phyloP scores from a whole-genome alignment of 2,888 invertebrate genomes.

The Drosophila lutescens region DNA sequence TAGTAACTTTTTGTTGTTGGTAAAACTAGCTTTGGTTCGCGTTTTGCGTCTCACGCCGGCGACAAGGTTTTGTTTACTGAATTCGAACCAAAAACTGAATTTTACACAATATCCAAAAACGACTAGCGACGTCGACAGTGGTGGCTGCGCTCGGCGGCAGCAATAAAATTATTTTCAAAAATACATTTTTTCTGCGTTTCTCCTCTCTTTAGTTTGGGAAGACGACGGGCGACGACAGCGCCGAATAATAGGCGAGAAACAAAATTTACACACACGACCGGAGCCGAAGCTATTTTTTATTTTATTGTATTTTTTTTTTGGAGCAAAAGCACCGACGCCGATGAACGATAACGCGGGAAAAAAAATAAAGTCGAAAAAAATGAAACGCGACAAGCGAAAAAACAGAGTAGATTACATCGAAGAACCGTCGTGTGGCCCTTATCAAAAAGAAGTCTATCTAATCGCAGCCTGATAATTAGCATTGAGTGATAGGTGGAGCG shows the following conservation, averaged over 20 bases:
- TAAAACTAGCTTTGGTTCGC: conserved; percentile 33
- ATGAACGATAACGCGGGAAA: conserved; percentile 32
- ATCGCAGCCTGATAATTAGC: conserved; percentile 51
- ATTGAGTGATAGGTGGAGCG: conserved; percentile 37
- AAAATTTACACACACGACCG: conserved; percentile 41
- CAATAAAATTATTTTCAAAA: conserved; percentile 73
- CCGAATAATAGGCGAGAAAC: conserved; percentile 42
- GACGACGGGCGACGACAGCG: conserved; percentile 21
- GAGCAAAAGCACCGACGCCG: conserved; percentile 21
- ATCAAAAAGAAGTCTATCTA: conserved; percentile 38
- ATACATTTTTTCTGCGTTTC: conserved; percentile 54
- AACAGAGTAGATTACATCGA: conserved; percentile 36
- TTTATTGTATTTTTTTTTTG: conserved; percentile 25
- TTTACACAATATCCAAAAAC: conserved; percentile 71
- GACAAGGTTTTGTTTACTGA: conserved; percentile 83
- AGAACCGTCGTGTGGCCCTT: conserved; percentile 20
- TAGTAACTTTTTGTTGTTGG: conserved; percentile 26
- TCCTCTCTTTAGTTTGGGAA: conserved; percentile 44
- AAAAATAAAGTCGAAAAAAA: conserved; percentile 2
- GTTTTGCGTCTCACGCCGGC: conserved; percentile 77
- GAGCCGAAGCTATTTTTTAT: conserved; percentile 33
- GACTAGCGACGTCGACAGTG: conserved; percentile 27
- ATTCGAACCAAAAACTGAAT: conserved; percentile 75
- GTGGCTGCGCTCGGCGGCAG: conserved; percentile 28
- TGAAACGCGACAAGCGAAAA: conserved; percentile 11